These are phyloP conservation scores for Excalfactoria chinensis DNA, from an alignment of 2,113 vertebrate species.

Conservation along the genomic window DNA sequence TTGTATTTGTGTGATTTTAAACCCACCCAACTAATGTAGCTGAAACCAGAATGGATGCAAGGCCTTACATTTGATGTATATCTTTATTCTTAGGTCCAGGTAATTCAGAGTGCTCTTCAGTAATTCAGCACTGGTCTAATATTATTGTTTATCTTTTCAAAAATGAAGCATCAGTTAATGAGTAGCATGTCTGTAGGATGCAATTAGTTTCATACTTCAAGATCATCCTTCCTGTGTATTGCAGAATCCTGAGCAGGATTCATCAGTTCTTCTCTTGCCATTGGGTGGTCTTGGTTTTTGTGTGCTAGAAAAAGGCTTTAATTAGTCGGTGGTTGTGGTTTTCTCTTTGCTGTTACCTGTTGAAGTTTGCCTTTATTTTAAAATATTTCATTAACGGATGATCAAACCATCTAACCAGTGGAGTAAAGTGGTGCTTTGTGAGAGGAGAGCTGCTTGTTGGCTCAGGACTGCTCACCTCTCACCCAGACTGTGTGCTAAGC, in stretches of 20 bases:
- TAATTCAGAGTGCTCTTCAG: neutral
- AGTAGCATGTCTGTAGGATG: neutral
- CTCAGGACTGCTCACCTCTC: neutral
- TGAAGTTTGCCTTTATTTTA: constrained; percentile 13
- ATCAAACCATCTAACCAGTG: neutral
- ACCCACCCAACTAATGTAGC: neutral
- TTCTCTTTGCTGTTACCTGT: neutral
- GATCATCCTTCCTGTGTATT: neutral
- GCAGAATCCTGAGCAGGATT: neutral
- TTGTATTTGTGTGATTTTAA: neutral
- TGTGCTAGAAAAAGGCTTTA: neutral
- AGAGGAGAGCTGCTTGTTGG: neutral
- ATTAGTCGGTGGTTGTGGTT: constrained; percentile 17
- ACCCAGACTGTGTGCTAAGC: neutral
- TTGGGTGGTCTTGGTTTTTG: constrained; percentile 33
- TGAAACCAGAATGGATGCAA: constrained; percentile 45
- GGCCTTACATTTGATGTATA: neutral
- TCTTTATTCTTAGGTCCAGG: neutral
- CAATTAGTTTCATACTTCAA: neutral
- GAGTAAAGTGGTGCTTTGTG: neutral
- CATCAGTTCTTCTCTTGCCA: neutral
- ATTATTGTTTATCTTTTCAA: neutral
- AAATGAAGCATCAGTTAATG: neutral
- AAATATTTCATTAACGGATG: neutral
- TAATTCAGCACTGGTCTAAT: constrained; percentile 5